Evolutionary conservation across 2,888 invertebrate species (phyloP).

Genomic region (Machimus atricapillus): DNA sequence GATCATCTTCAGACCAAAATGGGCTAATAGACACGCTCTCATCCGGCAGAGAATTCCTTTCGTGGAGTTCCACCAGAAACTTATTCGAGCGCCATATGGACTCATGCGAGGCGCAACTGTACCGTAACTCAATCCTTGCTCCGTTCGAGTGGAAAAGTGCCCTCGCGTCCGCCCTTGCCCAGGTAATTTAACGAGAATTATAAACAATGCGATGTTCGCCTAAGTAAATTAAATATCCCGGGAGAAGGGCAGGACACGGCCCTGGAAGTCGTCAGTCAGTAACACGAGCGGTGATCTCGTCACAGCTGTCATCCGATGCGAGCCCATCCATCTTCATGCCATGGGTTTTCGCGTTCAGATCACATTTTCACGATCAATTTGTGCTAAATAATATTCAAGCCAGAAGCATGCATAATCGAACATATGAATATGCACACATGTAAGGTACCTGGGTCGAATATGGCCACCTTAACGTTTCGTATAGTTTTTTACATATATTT

Average conservation of each 20-base stretch:
- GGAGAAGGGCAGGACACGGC: not conserved
- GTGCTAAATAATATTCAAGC: not conserved
- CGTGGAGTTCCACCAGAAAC: not conserved
- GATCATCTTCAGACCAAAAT: not conserved
- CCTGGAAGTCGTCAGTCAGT: not conserved
- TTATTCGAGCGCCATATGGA: slow-evolving; percentile 12
- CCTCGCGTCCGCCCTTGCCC: not conserved
- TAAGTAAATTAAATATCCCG: not conserved
- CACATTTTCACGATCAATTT: not conserved
- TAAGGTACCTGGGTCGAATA: no score
- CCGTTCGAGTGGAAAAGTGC: slow-evolving; percentile 23
- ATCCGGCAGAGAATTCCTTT: not conserved
- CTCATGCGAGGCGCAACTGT: not conserved
- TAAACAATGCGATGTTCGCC: not conserved
- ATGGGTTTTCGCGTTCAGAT: not conserved
- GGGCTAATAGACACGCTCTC: not conserved
- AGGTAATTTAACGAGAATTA: slow-evolving; percentile 30
- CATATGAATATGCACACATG: no score
- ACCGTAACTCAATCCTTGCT: slow-evolving; percentile 28
- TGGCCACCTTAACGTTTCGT: no score
- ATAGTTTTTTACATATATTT: no score
- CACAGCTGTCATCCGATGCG: slow-evolving; percentile 35
- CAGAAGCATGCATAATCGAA: not conserved
- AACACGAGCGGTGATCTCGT: not conserved
- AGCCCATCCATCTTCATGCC: slow-evolving; percentile 16